A percentile compares a stretch with the other conserved stretches of the same genome.
These are phyloP conservation scores for Ascidia mentula DNA, from an alignment of 23 tunicate species.

Conservation along the genomic window DNA sequence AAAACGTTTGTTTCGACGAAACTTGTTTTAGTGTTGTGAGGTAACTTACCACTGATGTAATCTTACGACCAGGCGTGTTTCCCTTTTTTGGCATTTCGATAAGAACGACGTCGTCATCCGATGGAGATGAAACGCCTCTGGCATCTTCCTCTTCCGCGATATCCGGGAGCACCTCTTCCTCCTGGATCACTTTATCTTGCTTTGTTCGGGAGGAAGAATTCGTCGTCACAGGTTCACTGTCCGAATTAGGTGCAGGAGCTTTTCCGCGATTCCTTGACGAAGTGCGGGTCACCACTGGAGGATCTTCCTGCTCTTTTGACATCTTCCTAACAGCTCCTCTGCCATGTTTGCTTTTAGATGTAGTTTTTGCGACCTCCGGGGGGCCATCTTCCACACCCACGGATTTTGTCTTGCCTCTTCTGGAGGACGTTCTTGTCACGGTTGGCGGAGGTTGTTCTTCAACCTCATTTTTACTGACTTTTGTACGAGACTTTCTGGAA, in stretches of 20 bases:
- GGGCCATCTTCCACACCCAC: not conserved
- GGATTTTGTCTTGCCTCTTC: not conserved
- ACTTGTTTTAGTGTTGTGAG: not conserved
- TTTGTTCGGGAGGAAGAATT: not conserved
- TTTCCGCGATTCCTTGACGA: not conserved
- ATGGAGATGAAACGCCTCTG: not conserved
- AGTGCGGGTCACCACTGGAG: not conserved
- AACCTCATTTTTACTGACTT: not conserved
- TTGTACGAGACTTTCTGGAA: not conserved
- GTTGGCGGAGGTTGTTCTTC: not conserved
- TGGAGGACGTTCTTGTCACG: not conserved
- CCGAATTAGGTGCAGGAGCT: not conserved
- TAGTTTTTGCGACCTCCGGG: not conserved
- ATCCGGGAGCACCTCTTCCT: not conserved
- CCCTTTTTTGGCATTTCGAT: not conserved
- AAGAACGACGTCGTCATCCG: not conserved
- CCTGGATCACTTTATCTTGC: not conserved
- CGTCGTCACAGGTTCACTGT: not conserved
- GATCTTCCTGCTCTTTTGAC: not conserved
- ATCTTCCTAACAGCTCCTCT: not conserved
- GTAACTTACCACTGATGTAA: not conserved
- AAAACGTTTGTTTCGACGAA: not conserved
- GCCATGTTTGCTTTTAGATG: not conserved
- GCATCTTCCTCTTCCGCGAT: not conserved
- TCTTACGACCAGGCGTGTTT: not conserved